These are phyloP conservation scores for Phoebastria nigripes DNA, from an alignment of 2,797 vertebrate species.

Conservation along the genomic window DNA sequence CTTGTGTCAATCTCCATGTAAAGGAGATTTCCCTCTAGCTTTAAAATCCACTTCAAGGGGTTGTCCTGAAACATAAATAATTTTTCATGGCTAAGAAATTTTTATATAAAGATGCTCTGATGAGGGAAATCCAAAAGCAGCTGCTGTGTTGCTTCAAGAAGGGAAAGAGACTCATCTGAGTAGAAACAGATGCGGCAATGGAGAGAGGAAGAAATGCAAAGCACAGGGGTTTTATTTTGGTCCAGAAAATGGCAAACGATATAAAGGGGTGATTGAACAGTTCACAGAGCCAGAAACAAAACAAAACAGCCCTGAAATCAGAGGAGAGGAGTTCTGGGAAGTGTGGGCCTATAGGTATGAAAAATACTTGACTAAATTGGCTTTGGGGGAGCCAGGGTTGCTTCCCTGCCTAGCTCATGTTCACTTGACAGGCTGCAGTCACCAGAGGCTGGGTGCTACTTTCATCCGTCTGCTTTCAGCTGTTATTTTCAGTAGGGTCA, in stretches of 20 bases:
- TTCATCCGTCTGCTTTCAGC: not conserved
- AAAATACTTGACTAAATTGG: not conserved
- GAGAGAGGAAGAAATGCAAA: conserved; percentile 41
- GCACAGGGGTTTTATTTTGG: conserved; percentile 36
- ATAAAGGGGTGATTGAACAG: not conserved
- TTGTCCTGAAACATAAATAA: conserved; percentile 55
- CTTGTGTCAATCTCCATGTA: not conserved
- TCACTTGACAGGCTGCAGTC: not conserved
- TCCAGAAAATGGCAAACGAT: not conserved
- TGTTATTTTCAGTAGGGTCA: not conserved
- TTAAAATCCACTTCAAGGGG: conserved; percentile 29
- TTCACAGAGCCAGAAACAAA: conserved; percentile 11
- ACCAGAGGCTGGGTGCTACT: not conserved
- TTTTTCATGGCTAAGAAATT: conserved; percentile 33
- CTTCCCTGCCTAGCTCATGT: not conserved
- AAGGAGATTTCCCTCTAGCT: conserved; percentile 36
- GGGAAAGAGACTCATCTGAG: conserved; percentile 16
- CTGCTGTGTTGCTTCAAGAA: conserved; percentile 1
- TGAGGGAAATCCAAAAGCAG: conserved; percentile 61
- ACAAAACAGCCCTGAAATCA: not conserved
- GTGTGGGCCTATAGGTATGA: not conserved
- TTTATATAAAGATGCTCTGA: conserved; percentile 46
- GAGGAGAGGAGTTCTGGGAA: not conserved
- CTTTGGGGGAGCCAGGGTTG: not conserved
- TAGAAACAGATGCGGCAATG: conserved; percentile 20